Evolutionary conservation across 2,888 invertebrate genomes (phyloP).

Genomic region (Eristalis tenax): DNA sequence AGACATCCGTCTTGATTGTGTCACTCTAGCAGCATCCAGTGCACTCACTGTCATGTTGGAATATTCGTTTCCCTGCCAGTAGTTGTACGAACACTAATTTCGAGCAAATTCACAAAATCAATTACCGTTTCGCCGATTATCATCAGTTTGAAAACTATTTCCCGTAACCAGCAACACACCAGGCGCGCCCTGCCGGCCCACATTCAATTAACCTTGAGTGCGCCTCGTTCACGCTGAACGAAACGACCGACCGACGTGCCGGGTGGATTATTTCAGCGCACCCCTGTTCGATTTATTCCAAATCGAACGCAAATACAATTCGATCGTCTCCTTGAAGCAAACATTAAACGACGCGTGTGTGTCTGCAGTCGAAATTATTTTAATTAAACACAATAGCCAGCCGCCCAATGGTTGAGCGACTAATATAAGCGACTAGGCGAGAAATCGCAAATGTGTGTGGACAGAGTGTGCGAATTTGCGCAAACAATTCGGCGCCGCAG

Average conservation of each 20-base stretch:
- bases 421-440: not conserved
- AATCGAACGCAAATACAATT: not conserved
- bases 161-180: not conserved
- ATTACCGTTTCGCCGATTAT: not conserved
- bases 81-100: too few relatives aligned
- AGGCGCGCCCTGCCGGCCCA: not conserved
- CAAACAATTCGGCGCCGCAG: constrained; percentile 17
- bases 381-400: not conserved
- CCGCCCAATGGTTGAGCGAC: not conserved
- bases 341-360: not conserved
- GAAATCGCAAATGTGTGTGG: not conserved
- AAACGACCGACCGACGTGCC: not conserved
- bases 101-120: not conserved
- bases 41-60: too few relatives aligned
- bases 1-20: too few relatives aligned
- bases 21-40: too few relatives aligned
- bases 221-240: not conserved
- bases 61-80: too few relatives aligned
- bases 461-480: not conserved
- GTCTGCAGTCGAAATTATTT: not conserved
- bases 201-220: not conserved
- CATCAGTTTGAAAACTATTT: not conserved
- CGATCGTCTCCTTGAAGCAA: not conserved
- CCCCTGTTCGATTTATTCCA: not conserved
- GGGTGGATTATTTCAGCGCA: not conserved